Base-by-base conservation (phyloP, 2,888 invertebrate species). In the Thymelicus lineola region DNA sequence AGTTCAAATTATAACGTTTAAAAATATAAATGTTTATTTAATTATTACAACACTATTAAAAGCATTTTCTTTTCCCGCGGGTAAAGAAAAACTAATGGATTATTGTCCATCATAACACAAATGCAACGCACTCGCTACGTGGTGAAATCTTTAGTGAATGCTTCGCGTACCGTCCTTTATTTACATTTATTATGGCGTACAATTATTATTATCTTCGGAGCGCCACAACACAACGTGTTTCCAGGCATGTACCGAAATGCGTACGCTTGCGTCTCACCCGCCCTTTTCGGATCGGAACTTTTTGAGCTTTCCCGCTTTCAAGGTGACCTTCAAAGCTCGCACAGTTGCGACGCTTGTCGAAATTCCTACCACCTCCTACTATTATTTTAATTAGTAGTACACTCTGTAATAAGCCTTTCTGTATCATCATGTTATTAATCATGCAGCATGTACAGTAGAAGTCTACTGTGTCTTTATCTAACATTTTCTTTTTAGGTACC, bases 241-340 rank as follows among this genome's bases (percentile, higher is more conserved):
- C 38, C 71, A 64, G 67, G 63, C 79, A 77, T 75, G 75, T 71
- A 74, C 55, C 53, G 67, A 78, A 79, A 71, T 74, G 75, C 73
- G 76, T 74, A 73, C 70, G 74, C 70, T 70, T 68, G 68, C 70
- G 60, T 65, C 74, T 64, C 20, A 12, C 6, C 9, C 53, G 53
- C 12, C 71, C 70, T 55, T 74, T 53, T 20, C 48, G 17, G 53
- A 73, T 75, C 76, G 66, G 64, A 71, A 76, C 75, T 71, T 85
- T n/a, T 87, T 83, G 79, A 89, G 88, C 86, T 89, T 91, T 90
- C 86, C 84, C 90, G 89, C 85, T 74, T 77, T 78, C 86, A 91
- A 93, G 92, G 92, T 93, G 92, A 90, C 92, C 90, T 90, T 87
- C 84, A 85, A 76, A 70, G 64, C 50, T 70, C 42, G 42, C n/a